phyloP scores from a whole-genome alignment of 2,888 invertebrate genomes.

The Agriopis marginaria region DNA sequence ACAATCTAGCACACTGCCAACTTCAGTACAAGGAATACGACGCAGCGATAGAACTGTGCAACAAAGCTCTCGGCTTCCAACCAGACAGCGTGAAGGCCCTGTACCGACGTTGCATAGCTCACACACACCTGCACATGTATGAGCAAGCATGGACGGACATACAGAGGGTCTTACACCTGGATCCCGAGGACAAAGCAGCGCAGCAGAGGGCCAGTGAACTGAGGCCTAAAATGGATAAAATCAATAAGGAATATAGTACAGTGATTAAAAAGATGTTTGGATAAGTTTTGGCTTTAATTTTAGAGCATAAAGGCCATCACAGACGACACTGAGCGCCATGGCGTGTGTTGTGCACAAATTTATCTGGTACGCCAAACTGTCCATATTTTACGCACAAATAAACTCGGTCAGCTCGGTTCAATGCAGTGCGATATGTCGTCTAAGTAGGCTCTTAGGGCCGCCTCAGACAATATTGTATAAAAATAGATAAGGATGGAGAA shows the following conservation, averaged over 20 bases:
- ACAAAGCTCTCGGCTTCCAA: conserved; percentile 91
- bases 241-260: conserved; percentile 86
- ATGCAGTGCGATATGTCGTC: no score
- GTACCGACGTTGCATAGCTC: conserved; percentile 94
- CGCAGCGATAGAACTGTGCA: conserved; percentile 89
- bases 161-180: conserved; percentile 83
- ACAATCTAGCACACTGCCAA: conserved; percentile 94
- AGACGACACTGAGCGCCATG: not conserved
- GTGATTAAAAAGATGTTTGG: conserved; percentile 87
- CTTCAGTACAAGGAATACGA: conserved; percentile 89
- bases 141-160: conserved; percentile 88
- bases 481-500: no score
- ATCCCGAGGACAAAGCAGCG: conserved; percentile 89
- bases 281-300: conserved; percentile 39
- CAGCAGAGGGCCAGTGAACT: conserved; percentile 86
- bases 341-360: no score
- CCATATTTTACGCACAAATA: no score
- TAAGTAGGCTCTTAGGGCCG: no score
- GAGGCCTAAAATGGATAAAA: conserved; percentile 84
- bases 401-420: no score
- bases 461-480: no score
- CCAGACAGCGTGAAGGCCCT: conserved; percentile 93
- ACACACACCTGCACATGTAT: conserved; percentile 87
- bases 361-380: no score
- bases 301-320: not conserved